These are phyloP conservation scores for Buphagus erythrorhynchus DNA, from an alignment of 2,797 vertebrate species.

Conservation along the genomic window DNA sequence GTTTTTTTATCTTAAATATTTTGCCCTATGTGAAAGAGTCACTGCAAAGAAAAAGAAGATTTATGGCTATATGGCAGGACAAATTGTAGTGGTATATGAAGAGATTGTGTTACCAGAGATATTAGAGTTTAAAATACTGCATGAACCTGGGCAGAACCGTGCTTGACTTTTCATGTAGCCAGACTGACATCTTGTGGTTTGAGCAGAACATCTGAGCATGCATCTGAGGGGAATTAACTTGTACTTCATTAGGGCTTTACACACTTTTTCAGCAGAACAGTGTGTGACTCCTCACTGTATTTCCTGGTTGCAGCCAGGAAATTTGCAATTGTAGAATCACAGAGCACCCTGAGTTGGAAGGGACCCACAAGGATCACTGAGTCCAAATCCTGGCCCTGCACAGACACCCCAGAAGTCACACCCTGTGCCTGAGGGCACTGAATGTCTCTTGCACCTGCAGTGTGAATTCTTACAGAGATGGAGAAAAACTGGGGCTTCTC, in stretches of 20 bases:
- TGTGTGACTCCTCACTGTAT: neutral
- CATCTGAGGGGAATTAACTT: neutral
- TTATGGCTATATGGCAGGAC: neutral
- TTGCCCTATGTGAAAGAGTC: neutral
- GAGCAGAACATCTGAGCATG: neutral
- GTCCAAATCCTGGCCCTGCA: neutral
- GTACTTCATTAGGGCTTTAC: neutral
- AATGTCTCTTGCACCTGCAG: neutral
- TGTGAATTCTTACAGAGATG: neutral
- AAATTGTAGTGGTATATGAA: neutral
- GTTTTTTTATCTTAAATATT: neutral
- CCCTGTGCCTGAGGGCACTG: neutral
- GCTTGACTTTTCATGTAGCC: neutral
- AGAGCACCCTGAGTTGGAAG: neutral
- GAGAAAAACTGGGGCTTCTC: neutral
- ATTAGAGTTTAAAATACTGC: neutral
- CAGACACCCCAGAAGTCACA: neutral
- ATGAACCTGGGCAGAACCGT: neutral
- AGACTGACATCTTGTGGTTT: conserved; percentile 68
- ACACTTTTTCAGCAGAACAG: neutral
- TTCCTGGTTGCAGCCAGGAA: neutral
- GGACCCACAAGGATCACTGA: neutral
- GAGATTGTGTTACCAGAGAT: neutral
- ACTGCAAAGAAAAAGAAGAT: neutral
- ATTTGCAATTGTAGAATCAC: neutral